phyloP scores from a whole-genome alignment of 2,797 vertebrate genomes.

The Rhynchonycteris naso region DNA sequence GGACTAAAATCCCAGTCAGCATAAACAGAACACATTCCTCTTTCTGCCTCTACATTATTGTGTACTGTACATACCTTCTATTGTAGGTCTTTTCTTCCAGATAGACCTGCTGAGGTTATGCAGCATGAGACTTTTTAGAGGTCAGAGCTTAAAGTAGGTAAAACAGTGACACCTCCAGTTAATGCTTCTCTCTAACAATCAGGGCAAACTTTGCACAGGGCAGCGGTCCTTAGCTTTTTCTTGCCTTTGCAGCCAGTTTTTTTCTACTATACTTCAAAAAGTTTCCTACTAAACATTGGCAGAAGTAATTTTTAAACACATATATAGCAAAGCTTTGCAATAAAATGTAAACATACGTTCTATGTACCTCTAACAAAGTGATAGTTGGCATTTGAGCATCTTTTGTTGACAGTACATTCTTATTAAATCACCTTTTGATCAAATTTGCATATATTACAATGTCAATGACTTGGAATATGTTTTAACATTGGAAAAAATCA shows the following conservation, averaged over 20 bases:
- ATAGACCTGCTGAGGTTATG: neutral
- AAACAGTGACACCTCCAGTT: neutral
- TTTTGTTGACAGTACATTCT: neutral
- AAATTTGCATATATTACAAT: neutral
- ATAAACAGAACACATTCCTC: neutral
- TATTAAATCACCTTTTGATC: neutral
- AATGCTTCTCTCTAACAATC: neutral
- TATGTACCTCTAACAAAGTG: neutral
- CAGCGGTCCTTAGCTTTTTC: neutral
- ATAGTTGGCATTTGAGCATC: neutral
- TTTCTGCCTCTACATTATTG: neutral
- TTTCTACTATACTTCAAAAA: neutral
- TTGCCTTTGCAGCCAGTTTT: neutral
- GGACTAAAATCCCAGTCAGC: neutral
- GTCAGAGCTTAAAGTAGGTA: neutral
- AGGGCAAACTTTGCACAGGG: neutral
- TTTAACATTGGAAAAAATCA: neutral
- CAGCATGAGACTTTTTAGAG: neutral
- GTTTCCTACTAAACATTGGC: slow-evolving; percentile 2
- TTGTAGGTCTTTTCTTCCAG: neutral
- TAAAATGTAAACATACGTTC: neutral
- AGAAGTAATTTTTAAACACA: slow-evolving; percentile 33
- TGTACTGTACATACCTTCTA: neutral
- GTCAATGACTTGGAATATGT: neutral
- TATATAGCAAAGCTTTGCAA: neutral